Evolutionary conservation across 2,888 invertebrate genomes (phyloP).

Genomic region (Suillia variegata): DNA sequence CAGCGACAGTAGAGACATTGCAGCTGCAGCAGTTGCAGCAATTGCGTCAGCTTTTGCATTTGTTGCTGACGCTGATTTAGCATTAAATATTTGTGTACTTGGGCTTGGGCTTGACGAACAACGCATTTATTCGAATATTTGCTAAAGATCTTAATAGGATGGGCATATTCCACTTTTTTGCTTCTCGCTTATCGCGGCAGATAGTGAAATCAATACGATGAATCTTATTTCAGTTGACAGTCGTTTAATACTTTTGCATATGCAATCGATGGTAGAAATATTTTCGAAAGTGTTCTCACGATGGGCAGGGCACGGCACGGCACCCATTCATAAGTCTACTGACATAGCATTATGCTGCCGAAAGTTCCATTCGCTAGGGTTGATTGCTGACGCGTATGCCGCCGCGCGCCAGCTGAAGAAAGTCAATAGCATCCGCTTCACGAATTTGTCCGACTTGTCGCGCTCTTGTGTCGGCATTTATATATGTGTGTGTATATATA

Average conservation of each 20-base stretch:
- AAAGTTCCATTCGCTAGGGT: too few species aligned
- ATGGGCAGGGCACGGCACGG: too few species aligned
- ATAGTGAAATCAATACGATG: constrained; percentile 7
- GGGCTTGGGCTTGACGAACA: too few species aligned
- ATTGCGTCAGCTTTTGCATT: too few species aligned
- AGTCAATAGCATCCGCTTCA: neutral
- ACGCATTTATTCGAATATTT: neutral
- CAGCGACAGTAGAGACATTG: too few species aligned
- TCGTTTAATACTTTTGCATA: constrained; percentile 35
- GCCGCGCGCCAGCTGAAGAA: constrained; percentile 2
- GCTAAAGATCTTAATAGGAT: constrained; percentile 17
- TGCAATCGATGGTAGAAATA: constrained; percentile 8
- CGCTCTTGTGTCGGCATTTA: too few species aligned
- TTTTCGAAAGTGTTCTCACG: constrained; percentile 9
- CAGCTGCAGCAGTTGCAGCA: neutral
- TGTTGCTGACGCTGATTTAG: neutral
- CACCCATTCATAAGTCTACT: too few species aligned
- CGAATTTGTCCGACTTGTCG: neutral
- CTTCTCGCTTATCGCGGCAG: neutral
- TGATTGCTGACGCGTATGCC: neutral
- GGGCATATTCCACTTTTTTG: constrained; percentile 18
- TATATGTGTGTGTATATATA: too few species aligned
- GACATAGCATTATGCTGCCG: too few species aligned
- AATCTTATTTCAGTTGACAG: constrained; percentile 15
- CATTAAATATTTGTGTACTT: neutral